Percentiles rank a stretch among this genome's conserved stretches.
These are phyloP conservation scores for Bradypus variegatus DNA, from an alignment of 2,797 vertebrate species.

Conservation along the genomic window DNA sequence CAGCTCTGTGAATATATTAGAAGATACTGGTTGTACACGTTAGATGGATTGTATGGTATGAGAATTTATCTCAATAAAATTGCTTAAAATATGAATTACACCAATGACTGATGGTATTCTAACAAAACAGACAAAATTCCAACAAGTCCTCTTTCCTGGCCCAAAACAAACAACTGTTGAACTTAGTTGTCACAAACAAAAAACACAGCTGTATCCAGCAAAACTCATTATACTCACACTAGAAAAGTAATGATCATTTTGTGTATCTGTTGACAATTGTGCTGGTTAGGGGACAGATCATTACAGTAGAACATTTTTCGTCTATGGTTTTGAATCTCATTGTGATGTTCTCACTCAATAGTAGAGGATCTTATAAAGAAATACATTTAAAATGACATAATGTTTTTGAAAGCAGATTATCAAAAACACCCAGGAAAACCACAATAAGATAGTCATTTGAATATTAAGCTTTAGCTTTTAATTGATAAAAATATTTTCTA, in stretches of 20 bases:
- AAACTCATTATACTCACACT: background rate
- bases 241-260: background rate
- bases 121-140: background rate
- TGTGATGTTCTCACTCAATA: background rate
- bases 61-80: no score
- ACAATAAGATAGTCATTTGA: conserved; percentile 6
- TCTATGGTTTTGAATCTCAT: background rate
- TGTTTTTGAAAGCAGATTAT: conserved; percentile 6
- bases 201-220: background rate
- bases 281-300: background rate
- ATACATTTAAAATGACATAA: background rate
- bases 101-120: background rate
- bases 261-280: background rate
- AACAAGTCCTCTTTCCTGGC: background rate
- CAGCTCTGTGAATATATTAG: no score
- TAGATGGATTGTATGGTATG: no score
- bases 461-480: conserved; percentile 4
- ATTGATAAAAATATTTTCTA: background rate
- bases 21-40: no score
- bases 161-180: background rate
- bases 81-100: background rate
- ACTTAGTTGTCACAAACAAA: background rate
- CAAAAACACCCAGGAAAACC: background rate
- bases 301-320: background rate
- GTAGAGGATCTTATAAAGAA: background rate